Base-by-base conservation (phyloP, 2,113 vertebrate genomes). In the Cavia aperea region DNA sequence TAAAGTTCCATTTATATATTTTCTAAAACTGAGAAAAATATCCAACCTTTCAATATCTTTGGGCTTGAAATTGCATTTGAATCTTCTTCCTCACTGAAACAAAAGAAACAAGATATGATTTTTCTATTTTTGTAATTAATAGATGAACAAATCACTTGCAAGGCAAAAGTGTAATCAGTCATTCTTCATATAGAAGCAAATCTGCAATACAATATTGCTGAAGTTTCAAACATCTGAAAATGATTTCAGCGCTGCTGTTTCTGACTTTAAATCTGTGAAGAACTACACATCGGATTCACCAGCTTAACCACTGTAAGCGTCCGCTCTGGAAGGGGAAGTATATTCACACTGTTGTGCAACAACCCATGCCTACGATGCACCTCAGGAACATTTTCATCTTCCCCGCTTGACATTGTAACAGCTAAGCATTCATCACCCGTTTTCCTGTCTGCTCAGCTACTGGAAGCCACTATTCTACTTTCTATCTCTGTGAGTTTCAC, bases 11-110 rank as follows among this genome's bases (percentile, higher is more conserved):
- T 63, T 92, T 70, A 13, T 90, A 88, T 56, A 88, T 5, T 58
- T 78, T 83, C 19, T 92, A 82, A 90, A 86, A 88, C 73, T 33
- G 70, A 92, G 56, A 83, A 93, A 81, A 72, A 62, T 60, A 26
- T 89, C 91, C 10, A 82, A 97, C 95, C 95, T 95, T 96, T 19
- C 51, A 65, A 36, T 51, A 33, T 49, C 87, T 92, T 85, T 83
- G 26, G 21, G 26, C 8, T 43, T 56, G 68, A 12, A 31, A 85
- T 78, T 51, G 65, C 2, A 16, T 18, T 43, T 46, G 29, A 29
- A 21, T 88, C 92, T 91, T 91, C 86, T 49, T 46, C 15, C 2
- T 96, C 94, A 60, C 94, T 95, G 81, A 94, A 95, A 94, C 5
- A 78, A 93, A 96, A 88, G 16, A 84, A 86, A 95, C 91, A 85